Conservation (phyloP, 2,888 invertebrate species). For the Pachliopta kotzebuea region DNA sequence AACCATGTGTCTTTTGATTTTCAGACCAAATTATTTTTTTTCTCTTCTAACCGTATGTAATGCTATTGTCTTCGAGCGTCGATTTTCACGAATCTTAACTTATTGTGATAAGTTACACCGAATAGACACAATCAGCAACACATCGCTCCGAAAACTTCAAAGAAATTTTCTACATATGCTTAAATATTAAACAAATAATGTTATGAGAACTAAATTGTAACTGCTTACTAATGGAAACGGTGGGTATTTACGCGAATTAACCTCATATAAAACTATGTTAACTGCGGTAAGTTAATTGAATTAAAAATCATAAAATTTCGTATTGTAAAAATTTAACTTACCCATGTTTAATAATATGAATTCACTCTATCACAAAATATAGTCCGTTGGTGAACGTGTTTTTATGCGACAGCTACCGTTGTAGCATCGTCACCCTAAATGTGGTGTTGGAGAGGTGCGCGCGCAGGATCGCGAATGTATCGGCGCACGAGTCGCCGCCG, state of each 20-base stretch:
- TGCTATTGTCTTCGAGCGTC: conserved; percentile 44
- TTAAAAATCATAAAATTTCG: conserved; percentile 1
- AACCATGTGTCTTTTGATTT: conserved; percentile 52
- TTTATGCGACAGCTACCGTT: conserved; percentile 55
- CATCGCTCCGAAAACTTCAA: not conserved
- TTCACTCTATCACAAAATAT: conserved; percentile 66
- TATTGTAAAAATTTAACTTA: conserved; percentile 37
- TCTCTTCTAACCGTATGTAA: conserved; percentile 41
- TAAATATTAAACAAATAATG: conserved; percentile 24
- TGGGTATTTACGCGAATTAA: conserved; percentile 14
- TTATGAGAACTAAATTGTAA: conserved; percentile 1
- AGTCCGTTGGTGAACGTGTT: conserved; percentile 65
- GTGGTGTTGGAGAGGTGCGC: conserved; percentile 47
- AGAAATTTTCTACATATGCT: conserved; percentile 6
- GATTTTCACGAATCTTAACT: conserved; percentile 33
- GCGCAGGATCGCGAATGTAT: conserved; percentile 37
- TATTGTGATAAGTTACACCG: not conserved
- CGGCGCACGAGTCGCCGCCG: conserved; percentile 36
- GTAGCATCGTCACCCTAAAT: conserved; percentile 69
- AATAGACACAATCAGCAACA: conserved; percentile 1
- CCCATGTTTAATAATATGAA: conserved; percentile 61
- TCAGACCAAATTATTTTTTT: conserved; percentile 42
- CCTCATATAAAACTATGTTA: conserved; percentile 16
- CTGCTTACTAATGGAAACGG: conserved; percentile 2
- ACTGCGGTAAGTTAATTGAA: conserved; percentile 7